Base-by-base conservation (phyloP, 1,140 invertebrate species). In the Panagrolaimus sp. region DNA sequence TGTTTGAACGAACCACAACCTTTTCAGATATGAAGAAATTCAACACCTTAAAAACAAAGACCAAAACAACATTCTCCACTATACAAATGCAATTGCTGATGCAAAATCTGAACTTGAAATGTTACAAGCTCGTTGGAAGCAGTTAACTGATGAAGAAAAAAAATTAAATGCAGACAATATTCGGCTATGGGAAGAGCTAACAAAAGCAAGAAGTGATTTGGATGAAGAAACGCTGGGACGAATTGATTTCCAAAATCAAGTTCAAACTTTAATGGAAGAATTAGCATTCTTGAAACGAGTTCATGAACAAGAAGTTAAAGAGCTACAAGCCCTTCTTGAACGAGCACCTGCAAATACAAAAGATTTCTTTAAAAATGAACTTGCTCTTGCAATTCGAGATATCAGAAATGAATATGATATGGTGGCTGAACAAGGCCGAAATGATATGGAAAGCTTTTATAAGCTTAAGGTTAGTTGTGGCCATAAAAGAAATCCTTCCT, bases 371-470 rank as follows among this genome's bases (percentile, higher is more conserved):
- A 73, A 85, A 78, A 85, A 84, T 71, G 86, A 87, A 69, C 73
- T 87, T 53, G 79, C 85, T 31, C 80, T 83, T 64, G 85, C 85
- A 27, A 86, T 87, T 69, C 72, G 84, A 31, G 86, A 87, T 71
- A 86, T 87, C 68, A 84, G 86, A 66, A 78, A 79, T 46, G 86
- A 87, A 72, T 86, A 86, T 71, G 86, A 87, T 42, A 74, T 77
- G 74, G 86, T 85, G 73, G 76, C 84, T 25, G 84, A 86, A 65
- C 80, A 84, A 65, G 83, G 85, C 66, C 57, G 74, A 57, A 79
- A 80, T 31, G 85, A 86, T 64, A 82, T 83, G 81, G 80, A 82
- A 65, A 74, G 73, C 63, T 82, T 81, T 81, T 82, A 82, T 67
- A 83, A 83, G 63, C 75, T 83, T 53, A 82, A 82, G 75, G 78